Percentiles rank a stretch among this genome's conserved stretches.
These are phyloP conservation scores for Archips crataeganus DNA, from an alignment of 2,888 invertebrate species.

Conservation along the genomic window DNA sequence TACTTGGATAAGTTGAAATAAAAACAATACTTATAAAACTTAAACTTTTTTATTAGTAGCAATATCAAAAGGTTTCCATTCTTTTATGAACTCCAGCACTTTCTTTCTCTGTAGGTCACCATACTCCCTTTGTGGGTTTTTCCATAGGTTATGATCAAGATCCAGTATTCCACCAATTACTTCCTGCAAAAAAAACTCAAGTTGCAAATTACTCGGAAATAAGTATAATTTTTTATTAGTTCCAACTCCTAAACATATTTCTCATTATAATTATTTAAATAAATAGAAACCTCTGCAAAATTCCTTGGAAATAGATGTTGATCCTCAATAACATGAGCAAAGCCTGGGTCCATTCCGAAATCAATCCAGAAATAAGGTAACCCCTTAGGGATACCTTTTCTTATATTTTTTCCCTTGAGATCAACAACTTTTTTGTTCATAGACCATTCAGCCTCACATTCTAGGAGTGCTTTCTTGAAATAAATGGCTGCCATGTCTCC, in stretches of 20 bases:
- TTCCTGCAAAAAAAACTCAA: slow-evolving; percentile 85
- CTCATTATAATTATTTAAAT: slow-evolving; percentile 42
- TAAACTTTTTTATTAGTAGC: slow-evolving; percentile 56
- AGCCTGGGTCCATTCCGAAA: slow-evolving; percentile 96
- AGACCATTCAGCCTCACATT: slow-evolving; percentile 98
- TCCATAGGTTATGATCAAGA: slow-evolving; percentile 93
- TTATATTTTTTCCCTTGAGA: slow-evolving; percentile 88
- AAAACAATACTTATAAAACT: background rate
- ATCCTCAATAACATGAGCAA: slow-evolving; percentile 99
- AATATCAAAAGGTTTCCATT: slow-evolving; percentile 89
- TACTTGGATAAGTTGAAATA: background rate
- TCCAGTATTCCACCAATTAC: slow-evolving; percentile 98
- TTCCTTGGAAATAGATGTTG: slow-evolving; percentile 93
- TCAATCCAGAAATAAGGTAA: slow-evolving; percentile 98
- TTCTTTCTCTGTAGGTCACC: slow-evolving; percentile 92
- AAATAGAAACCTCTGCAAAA: slow-evolving; percentile 98
- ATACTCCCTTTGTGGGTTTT: slow-evolving; percentile 91
- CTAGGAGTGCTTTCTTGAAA: slow-evolving; percentile 98
- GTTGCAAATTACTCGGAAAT: background rate
- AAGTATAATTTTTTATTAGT: background rate
- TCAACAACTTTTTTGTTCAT: slow-evolving; percentile 94
- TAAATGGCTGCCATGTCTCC: slow-evolving; percentile 97
- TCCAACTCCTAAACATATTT: background rate
- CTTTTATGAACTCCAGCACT: slow-evolving; percentile 89
- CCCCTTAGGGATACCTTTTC: slow-evolving; percentile 95